Base-by-base conservation (phyloP, 2,113 vertebrate genomes). In the human region DNA sequence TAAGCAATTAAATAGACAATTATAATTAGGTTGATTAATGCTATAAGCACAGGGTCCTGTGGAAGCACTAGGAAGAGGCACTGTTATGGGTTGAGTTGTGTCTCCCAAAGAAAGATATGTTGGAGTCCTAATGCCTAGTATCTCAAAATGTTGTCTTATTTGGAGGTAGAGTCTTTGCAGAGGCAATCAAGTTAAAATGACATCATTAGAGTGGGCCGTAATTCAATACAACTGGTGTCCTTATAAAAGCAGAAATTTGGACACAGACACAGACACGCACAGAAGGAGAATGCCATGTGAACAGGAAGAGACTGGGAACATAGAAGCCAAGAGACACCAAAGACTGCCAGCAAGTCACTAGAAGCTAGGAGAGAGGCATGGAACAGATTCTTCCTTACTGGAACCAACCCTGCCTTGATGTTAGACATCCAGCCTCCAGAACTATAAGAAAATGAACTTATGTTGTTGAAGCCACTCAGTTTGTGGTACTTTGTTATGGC, bases 11-110 rank as follows among this genome's bases (percentile, higher is more conserved):
- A 91, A 89, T 6, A 94, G 23, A 89, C 38, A 82, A 55, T 73
- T 97, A 75, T 91, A 81, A 92, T 94, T 75, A 96, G 10, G 11
- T 89, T 93, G 35, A 72, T 97, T 94, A 91, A 59, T 82, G 23
- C 4, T 76, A 43, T 61, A 94, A 90, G 38, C 88, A 5, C 32
- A 91, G 59, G 23, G 25, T 66, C 48, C 10, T 57, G 30, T 45
- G 43, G 45, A 64, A 92, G 32, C 72, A 57, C 5, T 93, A 25
- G 38, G n/a, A 20, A 93, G 43, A 90, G 8, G 79, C 13, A 59
- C 43, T 72, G 23, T 76, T 91, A 84, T 45, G 25, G 32, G 40
- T 66, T 91, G 38, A 96, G 90, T 64, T 70, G 48, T 76, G 18
- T 61, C 14, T 20, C 32, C 59, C 40, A 40, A 81, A 87, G 25